A percentile compares a stretch with the other conserved stretches of the same genome.
Conservation (phyloP, 1,140 invertebrate genomes). For the Thaumatotibia leucotreta region DNA sequence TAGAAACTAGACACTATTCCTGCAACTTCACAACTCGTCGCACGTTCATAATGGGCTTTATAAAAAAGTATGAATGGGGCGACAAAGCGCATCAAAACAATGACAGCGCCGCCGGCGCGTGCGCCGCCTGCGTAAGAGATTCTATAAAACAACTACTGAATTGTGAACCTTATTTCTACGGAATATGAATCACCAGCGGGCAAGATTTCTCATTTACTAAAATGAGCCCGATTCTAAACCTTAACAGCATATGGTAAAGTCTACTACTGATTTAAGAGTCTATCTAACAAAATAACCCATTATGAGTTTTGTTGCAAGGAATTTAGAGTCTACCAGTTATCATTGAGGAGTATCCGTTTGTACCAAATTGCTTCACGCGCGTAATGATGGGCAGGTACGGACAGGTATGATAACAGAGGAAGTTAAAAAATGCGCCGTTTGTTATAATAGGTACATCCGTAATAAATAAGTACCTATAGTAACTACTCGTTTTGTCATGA, state of each 20-base stretch:
- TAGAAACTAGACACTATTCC: background rate
- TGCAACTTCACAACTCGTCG: background rate
- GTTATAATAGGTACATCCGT: no score
- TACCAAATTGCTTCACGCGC: background rate
- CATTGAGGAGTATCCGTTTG: background rate
- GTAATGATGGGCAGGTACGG: background rate
- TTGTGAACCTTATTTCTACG: background rate
- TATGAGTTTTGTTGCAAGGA: background rate
- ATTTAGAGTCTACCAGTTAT: background rate
- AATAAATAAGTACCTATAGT: no score
- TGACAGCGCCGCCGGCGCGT: background rate
- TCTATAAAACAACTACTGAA: background rate
- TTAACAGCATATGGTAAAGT: no score
- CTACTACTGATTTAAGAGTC: background rate
- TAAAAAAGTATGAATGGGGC: slow-evolving; percentile 2
- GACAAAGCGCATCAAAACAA: slow-evolving; percentile 2
- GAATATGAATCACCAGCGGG: no score
- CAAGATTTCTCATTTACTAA: no score
- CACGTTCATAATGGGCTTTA: slow-evolving; percentile 2
- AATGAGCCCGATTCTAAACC: no score
- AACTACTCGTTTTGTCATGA: no score
- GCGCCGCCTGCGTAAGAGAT: background rate
- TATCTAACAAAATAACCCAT: background rate
- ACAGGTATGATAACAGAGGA: background rate
- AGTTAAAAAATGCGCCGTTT: background rate